A percentile compares a stretch with the other conserved stretches of the same genome.
Evolutionary conservation across 2,113 vertebrate genomes (phyloP).

Genomic region (Oreocharis arfaki): DNA sequence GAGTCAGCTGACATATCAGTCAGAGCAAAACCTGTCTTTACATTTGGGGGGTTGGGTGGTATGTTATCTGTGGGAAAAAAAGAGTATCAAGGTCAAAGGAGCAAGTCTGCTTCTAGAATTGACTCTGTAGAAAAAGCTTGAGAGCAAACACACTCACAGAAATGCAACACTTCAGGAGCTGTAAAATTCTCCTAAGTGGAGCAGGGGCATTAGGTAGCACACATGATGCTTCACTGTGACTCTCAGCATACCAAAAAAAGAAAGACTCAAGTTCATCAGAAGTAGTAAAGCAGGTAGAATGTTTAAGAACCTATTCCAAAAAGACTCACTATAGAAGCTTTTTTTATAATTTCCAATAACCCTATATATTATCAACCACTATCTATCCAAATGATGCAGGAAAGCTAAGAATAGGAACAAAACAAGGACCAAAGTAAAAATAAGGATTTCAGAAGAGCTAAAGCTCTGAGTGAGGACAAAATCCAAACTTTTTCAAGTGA

Average conservation of each 20-base stretch:
- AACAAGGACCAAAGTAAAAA: neutral
- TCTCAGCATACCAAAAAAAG: neutral
- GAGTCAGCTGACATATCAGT: neutral
- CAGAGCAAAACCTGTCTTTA: neutral
- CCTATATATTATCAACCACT: neutral
- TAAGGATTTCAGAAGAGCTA: neutral
- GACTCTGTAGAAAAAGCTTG: neutral
- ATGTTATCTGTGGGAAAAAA: neutral
- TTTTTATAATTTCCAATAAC: neutral
- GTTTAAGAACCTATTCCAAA: neutral
- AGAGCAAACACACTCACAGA: neutral
- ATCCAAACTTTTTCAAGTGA: neutral
- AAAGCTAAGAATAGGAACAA: neutral
- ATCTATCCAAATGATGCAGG: neutral
- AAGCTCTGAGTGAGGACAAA: neutral
- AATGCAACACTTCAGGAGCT: neutral
- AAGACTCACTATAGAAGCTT: neutral
- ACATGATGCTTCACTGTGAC: neutral
- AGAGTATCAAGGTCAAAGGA: neutral
- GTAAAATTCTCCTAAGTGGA: neutral
- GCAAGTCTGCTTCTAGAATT: neutral
- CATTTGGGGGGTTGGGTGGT: neutral
- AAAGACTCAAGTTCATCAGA: neutral
- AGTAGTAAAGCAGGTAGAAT: neutral
- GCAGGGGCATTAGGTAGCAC: neutral